Conservation (phyloP, 2,888 invertebrate genomes). For the Cephonodes hylas region DNA sequence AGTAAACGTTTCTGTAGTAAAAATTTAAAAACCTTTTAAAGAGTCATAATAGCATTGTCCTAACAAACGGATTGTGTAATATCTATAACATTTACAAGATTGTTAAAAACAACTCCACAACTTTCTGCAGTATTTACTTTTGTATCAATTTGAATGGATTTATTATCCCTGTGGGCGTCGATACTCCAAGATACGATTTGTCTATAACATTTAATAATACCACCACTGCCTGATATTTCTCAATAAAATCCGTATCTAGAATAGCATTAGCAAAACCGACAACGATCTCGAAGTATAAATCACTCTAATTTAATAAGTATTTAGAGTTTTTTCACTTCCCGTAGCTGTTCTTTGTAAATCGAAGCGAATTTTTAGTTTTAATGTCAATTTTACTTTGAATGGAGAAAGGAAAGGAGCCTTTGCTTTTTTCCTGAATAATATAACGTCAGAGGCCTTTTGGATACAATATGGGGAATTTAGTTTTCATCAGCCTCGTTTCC, state of each 20-base stretch:
- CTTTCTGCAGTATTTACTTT: not conserved
- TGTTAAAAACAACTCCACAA: not conserved
- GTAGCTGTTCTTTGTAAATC: not conserved
- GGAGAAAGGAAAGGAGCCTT: not conserved
- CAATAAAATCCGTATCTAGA: conserved; percentile 1
- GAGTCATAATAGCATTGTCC: too few species aligned
- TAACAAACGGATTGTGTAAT: too few species aligned
- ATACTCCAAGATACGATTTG: not conserved
- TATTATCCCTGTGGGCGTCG: not conserved
- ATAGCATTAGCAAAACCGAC: conserved; percentile 9
- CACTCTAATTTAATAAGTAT: conserved; percentile 8
- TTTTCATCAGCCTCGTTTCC: too few species aligned
- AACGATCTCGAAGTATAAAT: conserved; percentile 1
- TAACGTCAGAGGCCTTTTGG: too few species aligned
- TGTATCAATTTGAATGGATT: not conserved
- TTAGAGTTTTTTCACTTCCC: not conserved
- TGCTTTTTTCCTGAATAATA: not conserved
- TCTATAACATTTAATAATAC: conserved; percentile 8
- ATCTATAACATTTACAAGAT: not conserved
- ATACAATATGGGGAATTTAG: not conserved
- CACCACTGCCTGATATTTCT: conserved; percentile 6
- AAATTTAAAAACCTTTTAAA: too few species aligned
- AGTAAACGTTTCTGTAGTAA: too few species aligned
- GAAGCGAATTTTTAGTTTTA: not conserved
- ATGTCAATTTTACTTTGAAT: not conserved